phyloP scores from a whole-genome alignment of 1,140 invertebrate genomes.

The Scaptomyza montana region DNA sequence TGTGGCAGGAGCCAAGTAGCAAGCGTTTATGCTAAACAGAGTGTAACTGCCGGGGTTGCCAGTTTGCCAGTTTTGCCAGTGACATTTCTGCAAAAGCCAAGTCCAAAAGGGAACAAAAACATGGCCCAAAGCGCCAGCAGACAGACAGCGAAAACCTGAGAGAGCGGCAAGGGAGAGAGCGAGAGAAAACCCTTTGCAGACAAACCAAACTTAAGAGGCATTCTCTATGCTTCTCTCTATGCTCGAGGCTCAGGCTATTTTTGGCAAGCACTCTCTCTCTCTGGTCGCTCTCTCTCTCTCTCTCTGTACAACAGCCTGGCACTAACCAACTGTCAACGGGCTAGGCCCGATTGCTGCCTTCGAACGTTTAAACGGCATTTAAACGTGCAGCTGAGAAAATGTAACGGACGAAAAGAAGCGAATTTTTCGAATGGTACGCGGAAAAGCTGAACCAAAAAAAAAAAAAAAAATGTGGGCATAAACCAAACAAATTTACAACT shows the following conservation, averaged over 20 bases:
- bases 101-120: constrained; percentile 56
- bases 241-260: constrained; percentile 42
- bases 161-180: neutral
- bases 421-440: constrained; percentile 29
- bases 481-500: constrained; percentile 52
- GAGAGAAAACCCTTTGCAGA: constrained; percentile 57
- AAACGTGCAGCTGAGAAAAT: constrained; percentile 77
- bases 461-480: constrained; percentile 44
- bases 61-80: constrained; percentile 53
- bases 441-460: constrained; percentile 37
- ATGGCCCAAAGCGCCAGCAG: constrained; percentile 48
- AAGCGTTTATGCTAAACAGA: constrained; percentile 82
- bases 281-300: constrained; percentile 8
- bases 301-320: constrained; percentile 15
- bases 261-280: constrained; percentile 33
- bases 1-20: constrained; percentile 76
- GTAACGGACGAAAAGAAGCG: constrained; percentile 66
- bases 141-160: constrained; percentile 19
- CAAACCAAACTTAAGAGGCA: constrained; percentile 55
- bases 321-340: constrained; percentile 38
- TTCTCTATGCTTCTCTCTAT: neutral
- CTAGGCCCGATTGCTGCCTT: constrained; percentile 20
- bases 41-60: constrained; percentile 81
- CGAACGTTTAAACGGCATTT: constrained; percentile 63
- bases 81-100: constrained; percentile 76